A percentile compares a stretch with the other conserved stretches of the same genome.
Conservation (phyloP, 2,113 vertebrate genomes). For the Gasterosteus nipponicus region DNA sequence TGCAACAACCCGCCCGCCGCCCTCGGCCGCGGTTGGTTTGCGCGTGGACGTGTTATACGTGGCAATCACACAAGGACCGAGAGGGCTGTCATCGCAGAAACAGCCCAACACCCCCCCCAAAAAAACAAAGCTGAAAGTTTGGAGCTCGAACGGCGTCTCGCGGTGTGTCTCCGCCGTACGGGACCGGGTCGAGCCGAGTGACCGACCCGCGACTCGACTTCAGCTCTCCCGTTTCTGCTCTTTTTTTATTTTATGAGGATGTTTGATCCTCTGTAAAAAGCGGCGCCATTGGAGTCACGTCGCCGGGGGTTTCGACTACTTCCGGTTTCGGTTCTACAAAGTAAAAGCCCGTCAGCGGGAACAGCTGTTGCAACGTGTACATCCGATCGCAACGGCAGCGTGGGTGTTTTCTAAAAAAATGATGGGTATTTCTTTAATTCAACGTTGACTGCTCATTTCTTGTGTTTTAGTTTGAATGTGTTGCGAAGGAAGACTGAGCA, state of each 20-base stretch:
- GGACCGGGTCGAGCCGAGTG: rapidly evolving
- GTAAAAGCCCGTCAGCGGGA: background rate
- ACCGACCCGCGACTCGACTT: background rate
- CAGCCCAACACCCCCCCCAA: constrained; percentile 1
- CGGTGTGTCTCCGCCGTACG: background rate
- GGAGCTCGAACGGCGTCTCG: too few relatives aligned
- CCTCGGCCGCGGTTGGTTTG: constrained; percentile 51
- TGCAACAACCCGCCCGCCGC: constrained; percentile 31
- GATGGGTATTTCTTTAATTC: background rate
- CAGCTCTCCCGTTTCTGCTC: background rate
- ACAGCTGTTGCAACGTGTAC: background rate
- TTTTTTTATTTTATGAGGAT: background rate
- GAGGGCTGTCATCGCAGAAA: constrained; percentile 69
- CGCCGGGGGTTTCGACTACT: background rate
- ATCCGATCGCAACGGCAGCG: background rate
- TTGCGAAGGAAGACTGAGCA: background rate
- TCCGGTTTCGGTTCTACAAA: constrained; percentile 55
- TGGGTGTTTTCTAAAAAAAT: too few relatives aligned
- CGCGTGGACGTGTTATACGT: constrained; percentile 82
- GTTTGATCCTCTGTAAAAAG: constrained; percentile 30
- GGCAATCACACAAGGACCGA: constrained; percentile 79
- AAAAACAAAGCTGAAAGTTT: constrained; percentile 37
- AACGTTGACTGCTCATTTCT: background rate
- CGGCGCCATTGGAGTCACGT: constrained; percentile 34
- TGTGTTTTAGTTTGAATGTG: background rate